Evolutionary conservation across 2,113 vertebrate species (phyloP).

Genomic region (Poeciliopsis prolifica): DNA sequence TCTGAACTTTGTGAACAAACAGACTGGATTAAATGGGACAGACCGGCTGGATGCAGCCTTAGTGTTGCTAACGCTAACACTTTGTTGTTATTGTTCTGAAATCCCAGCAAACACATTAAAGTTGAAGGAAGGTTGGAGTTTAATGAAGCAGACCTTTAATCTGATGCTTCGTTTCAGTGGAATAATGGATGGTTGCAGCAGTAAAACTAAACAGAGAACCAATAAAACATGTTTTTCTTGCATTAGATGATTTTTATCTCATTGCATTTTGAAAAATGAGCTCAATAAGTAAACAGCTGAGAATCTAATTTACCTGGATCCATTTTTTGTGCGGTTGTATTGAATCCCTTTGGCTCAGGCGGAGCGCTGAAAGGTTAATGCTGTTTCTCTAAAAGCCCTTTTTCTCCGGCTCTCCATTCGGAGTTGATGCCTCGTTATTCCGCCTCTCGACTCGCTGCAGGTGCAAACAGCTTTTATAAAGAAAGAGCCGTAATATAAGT

Average conservation of each 20-base stretch:
- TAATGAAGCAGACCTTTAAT: neutral
- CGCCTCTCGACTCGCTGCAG: neutral
- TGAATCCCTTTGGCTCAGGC: neutral
- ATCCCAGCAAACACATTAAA: too few relatives aligned
- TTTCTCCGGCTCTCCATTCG: neutral
- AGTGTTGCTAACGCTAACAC: too few relatives aligned
- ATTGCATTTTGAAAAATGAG: neutral
- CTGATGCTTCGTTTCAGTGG: neutral
- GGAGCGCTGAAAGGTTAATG: slow-evolving; percentile 12
- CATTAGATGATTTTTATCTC: neutral
- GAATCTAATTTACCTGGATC: neutral
- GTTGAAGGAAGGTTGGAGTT: neutral
- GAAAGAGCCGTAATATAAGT: slow-evolving; percentile 7
- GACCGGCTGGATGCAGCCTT: too few relatives aligned
- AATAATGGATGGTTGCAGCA: neutral
- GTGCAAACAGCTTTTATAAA: slow-evolving; percentile 5
- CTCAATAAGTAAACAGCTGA: slow-evolving; percentile 2
- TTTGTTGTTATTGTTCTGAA: too few relatives aligned
- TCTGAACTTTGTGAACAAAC: too few relatives aligned
- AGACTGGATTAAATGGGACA: too few relatives aligned
- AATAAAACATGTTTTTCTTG: neutral
- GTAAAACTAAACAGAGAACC: neutral
- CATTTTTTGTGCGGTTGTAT: neutral
- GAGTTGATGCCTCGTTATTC: slow-evolving; percentile 7
- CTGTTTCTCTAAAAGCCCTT: slow-evolving; percentile 9